Evolutionary conservation across 64 coral and sea anemone species (phyloP), one percentile per base, ranked within the genome.

Genomic region (Anthopleura sola): DNA sequence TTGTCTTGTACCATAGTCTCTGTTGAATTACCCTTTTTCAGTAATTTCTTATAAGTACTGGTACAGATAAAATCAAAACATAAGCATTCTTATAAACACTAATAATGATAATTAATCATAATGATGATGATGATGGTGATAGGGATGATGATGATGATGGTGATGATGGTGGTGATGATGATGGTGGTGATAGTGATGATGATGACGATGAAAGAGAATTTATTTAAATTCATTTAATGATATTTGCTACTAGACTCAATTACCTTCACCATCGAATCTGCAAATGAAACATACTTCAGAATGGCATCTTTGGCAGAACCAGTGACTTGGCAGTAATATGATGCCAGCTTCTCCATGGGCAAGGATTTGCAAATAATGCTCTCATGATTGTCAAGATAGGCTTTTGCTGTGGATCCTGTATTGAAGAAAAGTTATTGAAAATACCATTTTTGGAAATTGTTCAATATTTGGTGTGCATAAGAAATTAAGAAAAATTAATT

Each of bases 11-110:
- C 58, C 58, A 20, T 62, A 62, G 2, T 62, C 58, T 62, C 58
- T 62, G 0, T 2, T 21, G 16, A 62, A 62, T 62, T 21, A n/a
- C 16, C 58, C 58, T 21, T 62, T 62, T 62, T 62, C 58, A 37
- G 37, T 13, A 77, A 77, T 77, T 34, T 34, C 74, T 77, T 77
- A 12, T 37, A 77, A 77, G 37, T 77, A 77, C 74, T 77, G 2
- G 58, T 62, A 62, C 24, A n/a, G 23, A n/a, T 60, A 60, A 60
- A 9, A 60, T 24, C 3, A 60, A 60, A 19, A 1, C n/a, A n/a
- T n/a, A n/a, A n/a, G n/a, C 6, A 20, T 60, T 60, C 56, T 60
- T 12, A 60, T 60, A 60, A 24, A 1, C 23, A 60, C 6, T 60
- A 60, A 56, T 56, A 56, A 56, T 56, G 14, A 60, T 60, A 60